Base-by-base conservation (phyloP, 2,888 invertebrate species). In the Capitulum mitella region DNA sequence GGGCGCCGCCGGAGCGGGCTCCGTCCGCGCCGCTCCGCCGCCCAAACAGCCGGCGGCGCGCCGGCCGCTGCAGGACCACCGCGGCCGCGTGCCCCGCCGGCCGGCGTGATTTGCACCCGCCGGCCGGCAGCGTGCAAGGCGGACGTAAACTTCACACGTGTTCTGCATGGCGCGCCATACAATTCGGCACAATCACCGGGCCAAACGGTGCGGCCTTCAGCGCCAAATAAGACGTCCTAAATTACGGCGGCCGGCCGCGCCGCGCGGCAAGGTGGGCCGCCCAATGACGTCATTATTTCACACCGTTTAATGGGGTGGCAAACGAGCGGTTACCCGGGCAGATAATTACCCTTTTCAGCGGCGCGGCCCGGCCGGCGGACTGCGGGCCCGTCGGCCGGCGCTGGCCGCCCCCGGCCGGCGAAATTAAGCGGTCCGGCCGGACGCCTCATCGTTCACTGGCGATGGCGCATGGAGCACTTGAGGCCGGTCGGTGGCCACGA, bases 221-320 rank as follows among this genome's bases (percentile, higher is more conserved):
- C 64, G 64, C 3, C 64, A 5, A 64, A 16, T 32, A 29, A 34
- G 64, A 64, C 34, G 64, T 64, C 64, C 16, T 10, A 64, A 64
- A 64, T 34, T 64, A 34, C 64, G 19, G 64, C 64, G 34, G 64
- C 51, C 51, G 16, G 29, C 29, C 29, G 58, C 29, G 58, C 58
- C 64, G 34, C n/a, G 10, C n/a, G 10, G 29, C 58, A 58, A 58
- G 64, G 64, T 64, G 64, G 64, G 64, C 64, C 64, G 64, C n/a
- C 16, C 10, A 40, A n/a, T 70, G 70, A 70, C 70, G 70, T 70
- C 70, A 70, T 22, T 40, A 70, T 70, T 40, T 70, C 37, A 40
- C 70, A 40, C 70, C 70, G 40, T 70, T 70, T 70, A 70, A 70
- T 70, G 70, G 40, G 70, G 70, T 70, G 70, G 70, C 70, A 70